phyloP scores from a whole-genome alignment of 2,113 vertebrate species.

The Microcebus murinus region DNA sequence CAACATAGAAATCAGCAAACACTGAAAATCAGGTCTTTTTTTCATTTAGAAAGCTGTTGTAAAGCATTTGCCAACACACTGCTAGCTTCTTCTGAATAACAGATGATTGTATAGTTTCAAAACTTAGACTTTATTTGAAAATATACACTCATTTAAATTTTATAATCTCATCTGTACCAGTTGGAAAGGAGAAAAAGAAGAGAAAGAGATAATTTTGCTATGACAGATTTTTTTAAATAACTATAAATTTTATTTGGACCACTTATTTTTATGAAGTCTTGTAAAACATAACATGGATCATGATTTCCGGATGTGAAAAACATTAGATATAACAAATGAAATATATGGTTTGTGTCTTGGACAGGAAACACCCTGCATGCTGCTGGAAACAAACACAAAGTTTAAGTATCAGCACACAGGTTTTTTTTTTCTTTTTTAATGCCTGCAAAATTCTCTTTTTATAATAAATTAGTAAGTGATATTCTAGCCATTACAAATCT shows the following conservation, averaged over 20 bases:
- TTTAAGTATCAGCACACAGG: slow-evolving; percentile 21
- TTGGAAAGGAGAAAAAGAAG: slow-evolving; percentile 23
- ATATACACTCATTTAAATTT: slow-evolving; percentile 56
- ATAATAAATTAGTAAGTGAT: slow-evolving; percentile 63
- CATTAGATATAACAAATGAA: slow-evolving; percentile 71
- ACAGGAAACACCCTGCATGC: slow-evolving; percentile 54
- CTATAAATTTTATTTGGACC: slow-evolving; percentile 72
- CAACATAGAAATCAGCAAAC: background rate
- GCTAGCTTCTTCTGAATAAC: slow-evolving; percentile 46
- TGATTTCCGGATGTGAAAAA: slow-evolving; percentile 70
- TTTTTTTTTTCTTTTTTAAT: background rate
- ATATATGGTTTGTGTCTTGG: slow-evolving; percentile 50
- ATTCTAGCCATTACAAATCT: slow-evolving; percentile 34
- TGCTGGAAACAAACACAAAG: slow-evolving; percentile 58
- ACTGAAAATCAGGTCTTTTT: background rate
- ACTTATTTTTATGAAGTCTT: slow-evolving; percentile 77
- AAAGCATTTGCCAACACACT: slow-evolving; percentile 35
- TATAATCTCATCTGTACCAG: slow-evolving; percentile 63
- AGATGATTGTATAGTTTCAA: slow-evolving; percentile 27
- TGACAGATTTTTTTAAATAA: slow-evolving; percentile 61
- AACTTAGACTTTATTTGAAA: slow-evolving; percentile 58
- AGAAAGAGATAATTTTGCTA: slow-evolving; percentile 60
- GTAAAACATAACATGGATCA: slow-evolving; percentile 68
- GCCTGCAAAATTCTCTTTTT: slow-evolving; percentile 11
- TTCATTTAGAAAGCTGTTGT: slow-evolving; percentile 2